phyloP scores from a whole-genome alignment of 1,140 invertebrate genomes.

The Contarinia nasturtii region DNA sequence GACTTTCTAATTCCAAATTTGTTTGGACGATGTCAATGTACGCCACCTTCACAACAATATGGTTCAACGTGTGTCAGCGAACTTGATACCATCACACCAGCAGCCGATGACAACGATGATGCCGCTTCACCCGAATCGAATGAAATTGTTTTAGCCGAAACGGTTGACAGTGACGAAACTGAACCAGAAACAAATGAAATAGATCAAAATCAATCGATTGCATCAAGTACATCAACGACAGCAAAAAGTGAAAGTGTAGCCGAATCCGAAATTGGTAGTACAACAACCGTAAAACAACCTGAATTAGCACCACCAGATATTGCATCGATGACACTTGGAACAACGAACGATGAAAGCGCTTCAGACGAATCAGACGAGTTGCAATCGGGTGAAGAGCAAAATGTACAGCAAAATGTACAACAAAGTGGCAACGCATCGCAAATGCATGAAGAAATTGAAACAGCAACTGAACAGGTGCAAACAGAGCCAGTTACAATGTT shows the following conservation, averaged over 20 bases:
- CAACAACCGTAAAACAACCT: neutral
- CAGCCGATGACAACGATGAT: neutral
- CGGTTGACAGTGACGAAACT: neutral
- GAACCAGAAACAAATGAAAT: neutral
- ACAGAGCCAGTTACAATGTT: slow-evolving; percentile 7
- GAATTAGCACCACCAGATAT: neutral
- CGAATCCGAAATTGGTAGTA: neutral
- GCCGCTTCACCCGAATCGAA: neutral
- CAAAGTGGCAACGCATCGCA: no score
- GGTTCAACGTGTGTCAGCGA: slow-evolving; percentile 33
- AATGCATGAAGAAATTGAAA: no score
- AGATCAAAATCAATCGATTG: no score
- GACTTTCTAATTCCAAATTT: slow-evolving; percentile 75
- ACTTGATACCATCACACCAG: neutral
- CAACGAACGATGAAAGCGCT: no score
- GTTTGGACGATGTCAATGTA: slow-evolving; percentile 72
- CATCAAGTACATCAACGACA: no score
- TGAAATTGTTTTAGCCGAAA: neutral
- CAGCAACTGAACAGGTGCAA: neutral
- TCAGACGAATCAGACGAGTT: no score
- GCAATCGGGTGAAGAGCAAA: no score
- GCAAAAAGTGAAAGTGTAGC: neutral
- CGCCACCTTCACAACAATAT: slow-evolving; percentile 39
- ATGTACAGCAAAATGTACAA: no score
- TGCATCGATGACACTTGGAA: neutral